phyloP scores from a whole-genome alignment of 2,797 vertebrate genomes.

The Phoxinus dragarum region DNA sequence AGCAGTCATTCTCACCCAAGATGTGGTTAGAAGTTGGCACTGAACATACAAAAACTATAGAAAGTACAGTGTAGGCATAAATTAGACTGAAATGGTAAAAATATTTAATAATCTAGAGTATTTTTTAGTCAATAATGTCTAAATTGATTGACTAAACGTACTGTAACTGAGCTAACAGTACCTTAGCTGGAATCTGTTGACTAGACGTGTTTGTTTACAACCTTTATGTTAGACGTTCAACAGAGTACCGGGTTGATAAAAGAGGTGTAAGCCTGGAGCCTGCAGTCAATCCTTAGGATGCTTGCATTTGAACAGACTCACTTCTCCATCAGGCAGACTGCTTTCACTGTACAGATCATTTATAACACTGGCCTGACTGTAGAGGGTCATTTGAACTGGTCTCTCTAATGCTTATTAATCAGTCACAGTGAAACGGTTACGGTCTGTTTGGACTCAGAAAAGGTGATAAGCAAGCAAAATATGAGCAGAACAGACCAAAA shows the following conservation, averaged over 20 bases:
- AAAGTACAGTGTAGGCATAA: not conserved
- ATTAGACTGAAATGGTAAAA: not conserved
- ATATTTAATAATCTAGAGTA: not conserved
- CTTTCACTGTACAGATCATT: constrained; percentile 4
- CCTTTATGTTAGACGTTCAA: not conserved
- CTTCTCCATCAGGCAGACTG: constrained; percentile 7
- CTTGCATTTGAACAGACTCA: not conserved
- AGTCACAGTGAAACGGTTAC: constrained; percentile 6
- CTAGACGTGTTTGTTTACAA: not conserved
- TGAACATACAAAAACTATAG: not conserved
- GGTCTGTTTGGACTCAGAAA: constrained; percentile 7
- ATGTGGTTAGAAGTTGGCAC: not conserved
- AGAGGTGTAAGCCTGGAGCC: not conserved
- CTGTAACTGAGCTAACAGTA: not conserved
- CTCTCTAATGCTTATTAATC: constrained; percentile 33
- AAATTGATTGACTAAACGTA: not conserved
- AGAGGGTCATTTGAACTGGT: not conserved
- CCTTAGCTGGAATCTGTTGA: not conserved
- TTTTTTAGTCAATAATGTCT: not conserved
- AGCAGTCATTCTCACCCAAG: not conserved
- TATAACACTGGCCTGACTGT: constrained; percentile 14
- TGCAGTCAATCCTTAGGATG: not conserved
- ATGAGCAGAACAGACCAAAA: constrained; percentile 33
- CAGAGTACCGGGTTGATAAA: not conserved
- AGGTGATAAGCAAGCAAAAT: constrained; percentile 38